These are phyloP conservation scores for Cephus pygmeus DNA, from an alignment of 2,888 invertebrate species.

Conservation along the genomic window DNA sequence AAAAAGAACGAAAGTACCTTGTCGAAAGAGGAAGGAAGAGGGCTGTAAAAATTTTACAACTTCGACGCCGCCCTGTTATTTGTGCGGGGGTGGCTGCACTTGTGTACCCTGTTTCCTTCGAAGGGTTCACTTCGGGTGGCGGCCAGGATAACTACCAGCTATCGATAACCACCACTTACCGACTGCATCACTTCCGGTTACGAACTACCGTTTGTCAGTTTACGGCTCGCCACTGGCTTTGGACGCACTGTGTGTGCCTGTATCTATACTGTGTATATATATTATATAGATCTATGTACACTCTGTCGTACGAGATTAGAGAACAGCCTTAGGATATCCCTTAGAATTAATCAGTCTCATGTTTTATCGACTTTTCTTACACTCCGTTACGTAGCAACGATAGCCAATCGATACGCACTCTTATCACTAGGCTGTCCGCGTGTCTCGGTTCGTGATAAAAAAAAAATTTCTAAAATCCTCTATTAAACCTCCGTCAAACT, in stretches of 20 bases:
- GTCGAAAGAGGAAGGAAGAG: slow-evolving; percentile 9
- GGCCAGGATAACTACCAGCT: slow-evolving; percentile 45
- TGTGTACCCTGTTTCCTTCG: slow-evolving; percentile 30
- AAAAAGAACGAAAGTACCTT: background rate
- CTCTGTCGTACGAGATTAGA: too few species aligned
- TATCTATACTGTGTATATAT: background rate
- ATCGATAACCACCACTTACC: slow-evolving; percentile 58
- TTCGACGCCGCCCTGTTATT: slow-evolving; percentile 39
- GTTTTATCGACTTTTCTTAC: background rate
- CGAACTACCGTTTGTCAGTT: slow-evolving; percentile 55
- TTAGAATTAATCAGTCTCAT: background rate
- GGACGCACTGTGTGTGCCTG: background rate
- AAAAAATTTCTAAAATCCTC: background rate
- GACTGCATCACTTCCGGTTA: slow-evolving; percentile 60
- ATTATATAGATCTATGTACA: too few species aligned
- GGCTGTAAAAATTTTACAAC: slow-evolving; percentile 12
- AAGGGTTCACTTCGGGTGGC: slow-evolving; percentile 34
- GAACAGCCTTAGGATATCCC: background rate
- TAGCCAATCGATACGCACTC: too few species aligned
- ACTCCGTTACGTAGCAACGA: too few species aligned
- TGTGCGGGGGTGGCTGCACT: slow-evolving; percentile 45
- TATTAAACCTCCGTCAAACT: too few species aligned
- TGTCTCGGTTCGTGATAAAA: too few species aligned
- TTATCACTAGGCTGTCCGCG: too few species aligned
- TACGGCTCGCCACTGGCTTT: slow-evolving; percentile 51